Percentiles rank a stretch among this genome's conserved stretches.
Evolutionary conservation across 2,113 vertebrate genomes (phyloP).

Genomic region (Rhinolophus ferrumequinum): DNA sequence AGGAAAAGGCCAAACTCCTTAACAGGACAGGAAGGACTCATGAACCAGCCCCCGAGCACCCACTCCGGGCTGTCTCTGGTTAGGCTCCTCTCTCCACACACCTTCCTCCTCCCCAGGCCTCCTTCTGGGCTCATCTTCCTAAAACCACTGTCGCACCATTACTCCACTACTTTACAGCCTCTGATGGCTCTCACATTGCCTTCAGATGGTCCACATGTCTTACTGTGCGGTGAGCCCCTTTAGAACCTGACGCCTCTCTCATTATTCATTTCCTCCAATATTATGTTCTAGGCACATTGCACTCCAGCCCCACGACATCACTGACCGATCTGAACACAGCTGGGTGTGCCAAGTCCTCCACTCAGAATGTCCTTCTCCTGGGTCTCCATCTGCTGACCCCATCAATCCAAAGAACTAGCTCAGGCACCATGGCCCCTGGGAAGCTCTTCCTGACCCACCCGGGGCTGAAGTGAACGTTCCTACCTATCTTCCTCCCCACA

Average conservation of each 20-base stretch:
- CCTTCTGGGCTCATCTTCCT: not conserved
- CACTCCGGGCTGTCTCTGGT: not conserved
- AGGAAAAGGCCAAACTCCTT: not conserved
- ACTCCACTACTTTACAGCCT: not conserved
- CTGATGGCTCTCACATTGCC: not conserved
- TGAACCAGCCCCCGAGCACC: no score
- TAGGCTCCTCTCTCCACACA: not conserved
- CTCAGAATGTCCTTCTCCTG: not conserved
- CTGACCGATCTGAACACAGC: not conserved
- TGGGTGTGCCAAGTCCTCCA: not conserved
- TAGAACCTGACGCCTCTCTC: not conserved
- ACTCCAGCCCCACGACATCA: not conserved
- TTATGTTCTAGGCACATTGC: not conserved
- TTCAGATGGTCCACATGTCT: not conserved
- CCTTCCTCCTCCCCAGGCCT: not conserved
- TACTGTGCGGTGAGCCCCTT: not conserved
- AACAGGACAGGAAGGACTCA: no score
- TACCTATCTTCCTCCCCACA: no score
- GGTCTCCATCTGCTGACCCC: not conserved
- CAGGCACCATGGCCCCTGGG: accelerated
- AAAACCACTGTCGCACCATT: not conserved
- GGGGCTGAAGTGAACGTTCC: not conserved
- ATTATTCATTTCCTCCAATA: not conserved
- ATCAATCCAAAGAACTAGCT: not conserved
- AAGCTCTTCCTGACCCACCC: accelerated